Evolutionary conservation across 2,113 vertebrate species (phyloP).

Genomic region (Poeciliopsis prolifica): DNA sequence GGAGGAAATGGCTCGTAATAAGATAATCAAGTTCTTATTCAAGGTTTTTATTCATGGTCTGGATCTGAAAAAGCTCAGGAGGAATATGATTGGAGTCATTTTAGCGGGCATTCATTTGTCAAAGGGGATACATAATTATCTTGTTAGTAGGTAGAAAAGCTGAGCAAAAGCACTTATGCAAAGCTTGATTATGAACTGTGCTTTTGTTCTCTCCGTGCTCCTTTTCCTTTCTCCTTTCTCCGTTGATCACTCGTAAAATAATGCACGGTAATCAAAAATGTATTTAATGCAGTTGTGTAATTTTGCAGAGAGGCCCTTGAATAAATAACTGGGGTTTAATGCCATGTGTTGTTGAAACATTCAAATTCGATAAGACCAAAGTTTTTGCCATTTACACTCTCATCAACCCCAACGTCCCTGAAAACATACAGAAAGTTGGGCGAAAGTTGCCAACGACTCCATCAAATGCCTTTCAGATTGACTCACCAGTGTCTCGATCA

Average conservation of each 20-base stretch:
- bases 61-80: not conserved
- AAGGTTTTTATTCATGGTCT: conserved; percentile 14
- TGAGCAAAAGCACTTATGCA: conserved; percentile 3
- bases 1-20: conserved; percentile 21
- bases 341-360: not conserved
- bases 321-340: not conserved
- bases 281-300: not conserved
- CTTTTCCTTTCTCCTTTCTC: not conserved
- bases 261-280: conserved; percentile 12
- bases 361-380: not conserved
- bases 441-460: not conserved
- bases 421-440: not conserved
- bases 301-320: not conserved
- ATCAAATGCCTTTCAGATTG: not conserved
- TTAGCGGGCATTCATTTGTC: not conserved
- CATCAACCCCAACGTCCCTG: not conserved
- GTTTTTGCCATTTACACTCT: not conserved
- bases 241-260: not conserved
- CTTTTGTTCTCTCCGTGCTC: not conserved
- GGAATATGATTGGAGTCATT: conserved; percentile 2
- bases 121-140: not conserved
- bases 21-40: conserved; percentile 3
- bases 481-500: not conserved
- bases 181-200: conserved; percentile 1
- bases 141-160: conserved; percentile 11